Evolutionary conservation across 2,113 vertebrate species (phyloP).

Genomic region (Meles meles): DNA sequence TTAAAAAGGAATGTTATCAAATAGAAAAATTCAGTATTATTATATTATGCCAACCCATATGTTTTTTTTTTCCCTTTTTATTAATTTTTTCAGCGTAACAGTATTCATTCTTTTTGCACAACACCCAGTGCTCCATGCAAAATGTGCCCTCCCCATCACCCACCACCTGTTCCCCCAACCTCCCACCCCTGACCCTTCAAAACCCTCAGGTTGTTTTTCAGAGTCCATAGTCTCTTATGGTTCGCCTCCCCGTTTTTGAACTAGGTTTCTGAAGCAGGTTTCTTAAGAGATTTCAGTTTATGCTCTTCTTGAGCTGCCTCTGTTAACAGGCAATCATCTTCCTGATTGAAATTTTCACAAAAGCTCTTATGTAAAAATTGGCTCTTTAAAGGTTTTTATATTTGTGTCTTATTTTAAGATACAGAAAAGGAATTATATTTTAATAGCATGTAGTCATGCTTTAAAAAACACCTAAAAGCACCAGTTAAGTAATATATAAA

Average conservation of each 20-base stretch:
- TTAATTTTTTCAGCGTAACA: too few relatives aligned
- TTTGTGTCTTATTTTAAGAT: slow-evolving; percentile 68
- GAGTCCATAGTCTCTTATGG: too few relatives aligned
- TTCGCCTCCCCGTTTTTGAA: too few relatives aligned
- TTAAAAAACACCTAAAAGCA: neutral
- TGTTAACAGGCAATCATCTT: slow-evolving; percentile 58
- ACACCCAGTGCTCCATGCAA: too few relatives aligned
- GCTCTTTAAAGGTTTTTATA: slow-evolving; percentile 1
- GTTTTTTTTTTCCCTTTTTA: too few relatives aligned
- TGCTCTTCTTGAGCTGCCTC: slow-evolving; percentile 60
- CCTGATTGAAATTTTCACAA: slow-evolving; percentile 39
- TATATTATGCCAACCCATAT: neutral
- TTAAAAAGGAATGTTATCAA: slow-evolving; percentile 35
- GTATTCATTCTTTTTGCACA: too few relatives aligned
- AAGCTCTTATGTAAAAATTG: slow-evolving; percentile 66
- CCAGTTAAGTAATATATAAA: neutral
- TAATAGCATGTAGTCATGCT: slow-evolving; percentile 41
- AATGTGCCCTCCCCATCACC: too few relatives aligned
- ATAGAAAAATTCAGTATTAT: slow-evolving; percentile 22
- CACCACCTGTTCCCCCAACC: too few relatives aligned
- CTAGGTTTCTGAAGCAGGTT: neutral
- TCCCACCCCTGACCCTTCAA: too few relatives aligned
- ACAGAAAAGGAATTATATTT: slow-evolving; percentile 39
- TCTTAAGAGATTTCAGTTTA: slow-evolving; percentile 56
- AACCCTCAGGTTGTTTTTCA: too few relatives aligned